Evolutionary conservation across 2,797 vertebrate genomes (phyloP), one percentile per base, ranked within the genome.

Genomic region (Adelosebastes latens): DNA sequence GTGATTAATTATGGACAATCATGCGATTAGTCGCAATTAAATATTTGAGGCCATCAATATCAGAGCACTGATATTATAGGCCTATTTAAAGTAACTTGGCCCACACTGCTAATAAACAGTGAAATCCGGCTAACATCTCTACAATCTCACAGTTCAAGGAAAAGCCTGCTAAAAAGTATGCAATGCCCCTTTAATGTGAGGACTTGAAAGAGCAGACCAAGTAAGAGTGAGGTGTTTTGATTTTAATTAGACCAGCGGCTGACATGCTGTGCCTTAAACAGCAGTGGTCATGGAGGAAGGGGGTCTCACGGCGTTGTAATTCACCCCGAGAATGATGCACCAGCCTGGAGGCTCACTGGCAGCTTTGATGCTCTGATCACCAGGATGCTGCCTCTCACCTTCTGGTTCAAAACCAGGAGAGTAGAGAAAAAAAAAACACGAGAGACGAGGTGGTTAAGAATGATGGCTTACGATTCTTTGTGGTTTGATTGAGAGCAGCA

Each of bases 361-460:
- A 89, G 92, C 93, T 94, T 93, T 93, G 92, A 94, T 93, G 92
- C 90, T 93, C 74, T 82, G 86, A 93, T 94, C 94, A 91, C 87
- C 91, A 52, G 75, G 81, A 87, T 69, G 67, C 89, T 91, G 89
- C 88, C 83, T 92, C 82, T 93, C 86, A 87, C 89, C 87, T 86
- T 82, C 80, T 75, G 72, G 80, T 92, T 93, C 81, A 87, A 91
- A 93, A 89, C 81, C 86, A 72, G 63, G 20, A 42, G 71, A 75
- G 65, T 29, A 78, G 80, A 22, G 49, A 58, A 59, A 75, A 31
- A 65, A 62, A 72, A 63, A 36, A 80, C 66, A 86, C 61, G 58
- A 81, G 68, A 90, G 73, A 88, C 72, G 63, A 77, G 79, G 81
- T 72, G 72, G 81, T 83, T 88, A 86, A 85, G 84, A 87, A 85